Percentiles rank a stretch among this genome's conserved stretches.
Evolutionary conservation across 1,140 invertebrate genomes (phyloP).

Genomic region (Berghia stephanieae): DNA sequence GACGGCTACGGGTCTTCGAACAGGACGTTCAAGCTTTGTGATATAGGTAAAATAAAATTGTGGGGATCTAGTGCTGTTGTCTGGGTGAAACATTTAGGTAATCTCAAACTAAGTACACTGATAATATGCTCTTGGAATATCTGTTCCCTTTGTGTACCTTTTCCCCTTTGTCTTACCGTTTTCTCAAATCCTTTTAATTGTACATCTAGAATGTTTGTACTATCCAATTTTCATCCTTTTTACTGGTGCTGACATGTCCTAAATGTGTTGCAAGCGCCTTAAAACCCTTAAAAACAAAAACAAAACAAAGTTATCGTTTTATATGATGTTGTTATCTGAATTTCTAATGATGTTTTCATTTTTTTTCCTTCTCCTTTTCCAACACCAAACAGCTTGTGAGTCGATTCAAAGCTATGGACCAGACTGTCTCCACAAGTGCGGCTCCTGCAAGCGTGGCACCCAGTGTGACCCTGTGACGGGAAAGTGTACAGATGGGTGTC

Average conservation of each 20-base stretch:
- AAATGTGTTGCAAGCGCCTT: no score
- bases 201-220: background rate
- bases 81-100: background rate
- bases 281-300: no score
- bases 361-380: background rate
- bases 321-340: background rate
- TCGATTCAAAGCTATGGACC: conserved; percentile 21
- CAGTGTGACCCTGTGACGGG: conserved; percentile 36
- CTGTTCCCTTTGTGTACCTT: background rate
- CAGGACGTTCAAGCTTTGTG: background rate
- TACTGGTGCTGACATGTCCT: no score
- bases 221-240: no score
- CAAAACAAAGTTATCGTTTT: background rate
- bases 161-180: background rate
- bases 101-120: background rate
- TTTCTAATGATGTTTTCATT: background rate
- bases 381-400: background rate
- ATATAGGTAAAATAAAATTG: conserved; percentile 5
- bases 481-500: conserved; percentile 33
- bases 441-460: conserved; percentile 27
- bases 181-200: background rate
- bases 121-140: background rate
- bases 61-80: background rate
- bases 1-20: conserved; percentile 27
- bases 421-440: conserved; percentile 37